phyloP scores from a whole-genome alignment of 37 sponge, comb jelly and placozoan species.

The Amphimedon queenslandica region DNA sequence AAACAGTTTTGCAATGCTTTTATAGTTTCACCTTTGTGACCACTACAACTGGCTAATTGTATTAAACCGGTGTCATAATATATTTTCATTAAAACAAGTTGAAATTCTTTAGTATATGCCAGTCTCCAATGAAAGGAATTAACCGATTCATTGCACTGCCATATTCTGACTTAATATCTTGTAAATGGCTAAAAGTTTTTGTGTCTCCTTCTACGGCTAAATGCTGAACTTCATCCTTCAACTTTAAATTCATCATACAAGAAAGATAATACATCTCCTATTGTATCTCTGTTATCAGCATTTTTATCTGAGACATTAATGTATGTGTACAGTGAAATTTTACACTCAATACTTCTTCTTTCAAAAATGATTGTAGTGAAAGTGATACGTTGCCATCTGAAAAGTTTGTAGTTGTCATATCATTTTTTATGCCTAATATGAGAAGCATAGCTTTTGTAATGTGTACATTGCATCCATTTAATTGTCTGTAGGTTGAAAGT shows the following conservation, averaged over 20 bases:
- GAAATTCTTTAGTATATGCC: slow-evolving; percentile 30
- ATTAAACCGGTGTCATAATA: slow-evolving; percentile 10
- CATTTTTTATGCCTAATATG: too few relatives aligned
- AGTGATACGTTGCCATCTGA: too few relatives aligned
- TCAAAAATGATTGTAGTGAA: too few relatives aligned
- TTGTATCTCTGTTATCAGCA: slow-evolving; percentile 12
- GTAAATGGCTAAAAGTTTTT: slow-evolving; percentile 3
- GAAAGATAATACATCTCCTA: background rate
- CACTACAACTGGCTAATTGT: background rate
- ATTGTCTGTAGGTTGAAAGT: too few relatives aligned
- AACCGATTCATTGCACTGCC: slow-evolving; percentile 18
- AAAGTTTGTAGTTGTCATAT: too few relatives aligned
- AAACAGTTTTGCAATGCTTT: slow-evolving; percentile 5
- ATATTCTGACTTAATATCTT: background rate
- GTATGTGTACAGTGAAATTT: background rate
- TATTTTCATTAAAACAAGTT: slow-evolving; percentile 5
- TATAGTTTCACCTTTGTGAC: background rate
- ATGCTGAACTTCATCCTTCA: background rate
- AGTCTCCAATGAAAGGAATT: slow-evolving; percentile 28
- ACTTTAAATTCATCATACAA: slow-evolving; percentile 2
- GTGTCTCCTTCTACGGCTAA: slow-evolving; percentile 9
- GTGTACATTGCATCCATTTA: too few relatives aligned
- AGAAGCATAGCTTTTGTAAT: too few relatives aligned
- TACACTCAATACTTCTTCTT: too few relatives aligned
- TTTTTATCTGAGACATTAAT: slow-evolving; percentile 4